These are phyloP conservation scores for Melopsittacus undulatus DNA, from an alignment of 2,797 vertebrate genomes.

Conservation along the genomic window DNA sequence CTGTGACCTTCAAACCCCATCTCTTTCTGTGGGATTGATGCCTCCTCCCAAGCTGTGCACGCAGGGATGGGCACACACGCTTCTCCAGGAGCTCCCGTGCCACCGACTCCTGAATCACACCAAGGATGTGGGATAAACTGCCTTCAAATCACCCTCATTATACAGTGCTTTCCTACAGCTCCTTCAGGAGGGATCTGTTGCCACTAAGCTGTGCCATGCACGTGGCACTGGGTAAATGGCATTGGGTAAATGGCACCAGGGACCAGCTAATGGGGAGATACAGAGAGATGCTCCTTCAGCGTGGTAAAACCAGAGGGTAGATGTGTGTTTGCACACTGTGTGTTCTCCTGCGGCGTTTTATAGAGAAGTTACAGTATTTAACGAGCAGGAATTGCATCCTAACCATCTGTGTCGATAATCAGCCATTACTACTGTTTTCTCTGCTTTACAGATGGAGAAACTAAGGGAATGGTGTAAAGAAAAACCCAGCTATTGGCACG, in stretches of 20 bases:
- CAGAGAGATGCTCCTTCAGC: neutral
- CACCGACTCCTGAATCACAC: neutral
- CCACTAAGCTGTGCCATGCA: neutral
- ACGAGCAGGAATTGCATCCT: neutral
- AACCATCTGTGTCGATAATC: constrained; percentile 12
- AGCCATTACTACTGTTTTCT: neutral
- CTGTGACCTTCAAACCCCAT: neutral
- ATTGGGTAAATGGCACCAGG: rapidly evolving
- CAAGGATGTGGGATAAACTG: neutral
- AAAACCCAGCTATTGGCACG: neutral
- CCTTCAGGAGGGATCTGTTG: rapidly evolving
- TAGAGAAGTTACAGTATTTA: constrained; percentile 13
- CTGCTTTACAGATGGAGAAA: neutral
- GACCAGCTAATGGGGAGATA: neutral
- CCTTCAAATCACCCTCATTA: neutral
- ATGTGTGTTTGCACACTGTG: neutral
- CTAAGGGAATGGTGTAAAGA: neutral
- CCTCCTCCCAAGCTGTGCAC: neutral
- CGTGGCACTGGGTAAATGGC: neutral
- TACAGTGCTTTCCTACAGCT: neutral
- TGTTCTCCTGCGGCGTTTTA: neutral
- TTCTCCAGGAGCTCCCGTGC: neutral
- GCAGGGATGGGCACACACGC: rapidly evolving
- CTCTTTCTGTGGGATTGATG: neutral
- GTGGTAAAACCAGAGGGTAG: neutral